These are phyloP conservation scores for Sphaeramia orbicularis DNA, from an alignment of 2,797 vertebrate species.

Conservation along the genomic window DNA sequence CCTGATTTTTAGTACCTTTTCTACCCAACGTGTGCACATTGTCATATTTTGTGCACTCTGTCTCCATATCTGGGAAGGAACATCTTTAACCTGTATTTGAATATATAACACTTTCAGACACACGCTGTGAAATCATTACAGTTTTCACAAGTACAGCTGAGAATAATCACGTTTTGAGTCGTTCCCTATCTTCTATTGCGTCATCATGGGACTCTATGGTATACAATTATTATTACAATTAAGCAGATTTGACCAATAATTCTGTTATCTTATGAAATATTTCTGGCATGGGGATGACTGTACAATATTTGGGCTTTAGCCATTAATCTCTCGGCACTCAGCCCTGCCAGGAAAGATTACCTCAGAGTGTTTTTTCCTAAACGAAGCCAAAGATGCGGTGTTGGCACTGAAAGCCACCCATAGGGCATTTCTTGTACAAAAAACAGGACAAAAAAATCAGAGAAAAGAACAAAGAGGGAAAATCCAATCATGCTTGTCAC, in stretches of 20 bases:
- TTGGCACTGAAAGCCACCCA: constrained; percentile 60
- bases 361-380: constrained; percentile 78
- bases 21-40: no score
- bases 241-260: constrained; percentile 18
- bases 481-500: constrained; percentile 47
- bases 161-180: neutral
- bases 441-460: neutral
- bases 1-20: no score
- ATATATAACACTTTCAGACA: no score
- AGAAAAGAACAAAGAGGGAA: constrained; percentile 11
- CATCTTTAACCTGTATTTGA: no score
- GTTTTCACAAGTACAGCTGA: neutral
- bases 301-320: constrained; percentile 48
- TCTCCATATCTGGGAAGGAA: no score
- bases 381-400: constrained; percentile 82
- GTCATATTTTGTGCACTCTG: no score
- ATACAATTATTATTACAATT: constrained; percentile 4
- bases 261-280: constrained; percentile 16
- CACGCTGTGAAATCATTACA: neutral
- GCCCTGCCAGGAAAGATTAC: constrained; percentile 81
- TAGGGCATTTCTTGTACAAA: constrained; percentile 27
- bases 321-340: constrained; percentile 63
- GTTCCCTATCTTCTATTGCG: constrained; percentile 11
- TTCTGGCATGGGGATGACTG: neutral
- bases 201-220: constrained; percentile 6